These are phyloP conservation scores for Fistularia commersonii DNA, from an alignment of 2,797 vertebrate species.

Conservation along the genomic window DNA sequence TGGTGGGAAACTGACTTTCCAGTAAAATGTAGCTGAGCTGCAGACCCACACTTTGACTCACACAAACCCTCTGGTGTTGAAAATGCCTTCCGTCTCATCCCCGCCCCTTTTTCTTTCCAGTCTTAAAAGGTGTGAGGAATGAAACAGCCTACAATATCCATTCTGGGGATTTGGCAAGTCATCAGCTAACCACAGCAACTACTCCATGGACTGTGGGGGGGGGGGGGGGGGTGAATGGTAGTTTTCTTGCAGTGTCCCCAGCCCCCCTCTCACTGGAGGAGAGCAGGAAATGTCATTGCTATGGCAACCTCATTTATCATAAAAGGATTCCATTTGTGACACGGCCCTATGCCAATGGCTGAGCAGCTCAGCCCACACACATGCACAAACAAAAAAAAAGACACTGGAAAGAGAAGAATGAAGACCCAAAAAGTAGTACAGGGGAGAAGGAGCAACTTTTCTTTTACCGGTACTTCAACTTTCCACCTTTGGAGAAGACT, in stretches of 20 bases:
- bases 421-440: conserved; percentile 47
- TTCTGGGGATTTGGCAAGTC: conserved; percentile 76
- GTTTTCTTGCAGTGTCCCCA: conserved; percentile 52
- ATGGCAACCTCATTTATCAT: conserved; percentile 81
- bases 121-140: conserved; percentile 60
- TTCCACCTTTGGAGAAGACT: conserved; percentile 67
- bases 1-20: conserved; percentile 85
- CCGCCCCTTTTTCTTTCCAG: conserved; percentile 66
- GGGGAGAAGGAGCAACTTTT: conserved; percentile 71
- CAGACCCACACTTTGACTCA: conserved; percentile 63
- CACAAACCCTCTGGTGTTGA: conserved; percentile 57
- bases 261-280: conserved; percentile 68
- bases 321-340: conserved; percentile 76
- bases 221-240: conserved; percentile 41
- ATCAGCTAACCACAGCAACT: conserved; percentile 64
- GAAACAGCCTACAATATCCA: conserved; percentile 63
- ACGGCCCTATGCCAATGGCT: conserved; percentile 63
- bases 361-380: conserved; percentile 30
- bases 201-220: conserved; percentile 35
- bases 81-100: conserved; percentile 62
- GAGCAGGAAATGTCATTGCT: conserved; percentile 73
- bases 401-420: conserved; percentile 23
- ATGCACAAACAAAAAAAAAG: conserved; percentile 26
- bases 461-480: conserved; percentile 72
- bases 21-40: conserved; percentile 75